Base-by-base conservation (phyloP, 2,113 vertebrate species). In the Uropsilus gracilis region DNA sequence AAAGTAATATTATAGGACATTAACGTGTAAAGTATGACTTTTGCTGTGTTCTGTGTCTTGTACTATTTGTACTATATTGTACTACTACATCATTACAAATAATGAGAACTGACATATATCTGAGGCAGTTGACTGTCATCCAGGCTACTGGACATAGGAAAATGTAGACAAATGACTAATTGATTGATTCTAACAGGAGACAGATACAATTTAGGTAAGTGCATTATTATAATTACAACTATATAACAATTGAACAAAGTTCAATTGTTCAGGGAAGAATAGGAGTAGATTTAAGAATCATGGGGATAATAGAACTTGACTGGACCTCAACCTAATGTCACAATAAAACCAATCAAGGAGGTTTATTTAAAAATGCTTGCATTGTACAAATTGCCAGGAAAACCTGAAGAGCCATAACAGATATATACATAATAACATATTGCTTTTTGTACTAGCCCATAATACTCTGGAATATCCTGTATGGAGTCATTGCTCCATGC, bases 201-300 rank as follows among this genome's bases (percentile, higher is more conserved):
- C 5, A 46, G 34, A 44, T 80, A 17, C 32, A 50, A 50, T 72
- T 90, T 48, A 90, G 89, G 3, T 64, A 81, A 92, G 44, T 77
- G 57, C 22, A 24, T 42, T 6, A 3, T 77, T 81, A 50, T 78
- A 88, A 59, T 78, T 76, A 86, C 46, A 82, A n/a, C 32, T 93
- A 11, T 42, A 30, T 77, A 82, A 77, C n/a, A 96, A 53, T 77
- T 75, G 26, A 89, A 71, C 13, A 73, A 66, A 93, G 77, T 10
- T 42, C 4, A n/a, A n/a, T 55, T 94, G 30, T 53, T 92, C n/a
- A 37, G 30, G 28, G 28, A 64, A 44, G n/a, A 73, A 63, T 72
- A 22, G 81, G 8, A 61, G 11, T 22, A 4, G 5, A 66, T 92
- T 77, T 18, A 46, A 61, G 42, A 85, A 28, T 80, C 26, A 44